phyloP scores from a whole-genome alignment of 2,888 invertebrate species.

The Diaphora mendica region DNA sequence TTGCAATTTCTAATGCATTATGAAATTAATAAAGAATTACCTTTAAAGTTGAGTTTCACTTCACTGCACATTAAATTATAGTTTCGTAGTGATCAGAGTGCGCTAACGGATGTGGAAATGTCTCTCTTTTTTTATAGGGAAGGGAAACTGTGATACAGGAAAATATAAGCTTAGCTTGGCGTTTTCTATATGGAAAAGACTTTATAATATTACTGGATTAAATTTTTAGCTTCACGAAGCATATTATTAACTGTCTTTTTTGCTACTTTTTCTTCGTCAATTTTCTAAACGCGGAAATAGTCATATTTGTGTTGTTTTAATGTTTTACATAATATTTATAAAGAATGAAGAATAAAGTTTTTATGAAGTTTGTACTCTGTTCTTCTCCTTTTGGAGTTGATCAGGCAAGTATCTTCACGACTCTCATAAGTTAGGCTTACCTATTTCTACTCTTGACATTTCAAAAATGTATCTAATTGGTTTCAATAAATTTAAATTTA shows the following conservation, averaged over 20 bases:
- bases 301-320: too few relatives aligned
- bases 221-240: background rate
- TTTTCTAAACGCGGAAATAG: background rate
- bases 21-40: background rate
- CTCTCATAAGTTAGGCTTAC: too few relatives aligned
- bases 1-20: constrained; percentile 5
- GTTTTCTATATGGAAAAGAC: background rate
- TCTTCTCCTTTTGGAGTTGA: too few relatives aligned
- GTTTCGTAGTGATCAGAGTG: background rate
- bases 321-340: too few relatives aligned
- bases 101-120: background rate
- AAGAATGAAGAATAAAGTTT: too few relatives aligned
- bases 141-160: background rate
- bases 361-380: too few relatives aligned
- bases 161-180: background rate
- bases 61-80: background rate
- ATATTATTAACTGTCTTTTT: background rate
- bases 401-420: too few relatives aligned
- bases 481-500: too few relatives aligned
- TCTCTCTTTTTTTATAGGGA: background rate
- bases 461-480: too few relatives aligned
- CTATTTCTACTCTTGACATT: too few relatives aligned
- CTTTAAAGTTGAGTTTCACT: background rate
- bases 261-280: background rate
- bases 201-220: background rate